Evolutionary conservation across 2,888 invertebrate genomes (phyloP).

Genomic region (Ophion obscuratus): DNA sequence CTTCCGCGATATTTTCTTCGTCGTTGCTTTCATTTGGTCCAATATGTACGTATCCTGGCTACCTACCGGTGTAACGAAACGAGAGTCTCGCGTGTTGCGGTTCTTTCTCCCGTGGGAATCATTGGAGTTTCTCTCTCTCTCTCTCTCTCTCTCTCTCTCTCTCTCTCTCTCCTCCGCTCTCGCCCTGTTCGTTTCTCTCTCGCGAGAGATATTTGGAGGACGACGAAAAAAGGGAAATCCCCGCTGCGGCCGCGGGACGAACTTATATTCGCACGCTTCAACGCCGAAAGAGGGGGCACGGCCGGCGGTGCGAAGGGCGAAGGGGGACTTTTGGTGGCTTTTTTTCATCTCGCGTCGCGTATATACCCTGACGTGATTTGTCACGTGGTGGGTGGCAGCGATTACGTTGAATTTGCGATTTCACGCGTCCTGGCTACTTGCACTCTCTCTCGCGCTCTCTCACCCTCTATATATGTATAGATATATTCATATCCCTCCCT

Average conservation of each 20-base stretch:
- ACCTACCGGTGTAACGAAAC: conserved; percentile 61
- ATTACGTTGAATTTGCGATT: conserved; percentile 83
- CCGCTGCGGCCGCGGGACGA: conserved; percentile 61
- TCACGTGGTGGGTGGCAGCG: conserved; percentile 83
- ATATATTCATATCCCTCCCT: not conserved
- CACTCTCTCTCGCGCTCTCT: conserved; percentile 47
- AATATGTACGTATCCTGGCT: conserved; percentile 41
- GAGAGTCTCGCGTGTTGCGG: conserved; percentile 58
- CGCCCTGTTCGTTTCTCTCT: conserved; percentile 5
- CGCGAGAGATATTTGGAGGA: conserved; percentile 30
- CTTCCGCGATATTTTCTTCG: conserved; percentile 50
- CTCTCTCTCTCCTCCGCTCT: conserved; percentile 23
- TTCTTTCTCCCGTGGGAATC: conserved; percentile 64
- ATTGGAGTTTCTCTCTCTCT: conserved; percentile 38
- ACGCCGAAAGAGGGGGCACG: not conserved
- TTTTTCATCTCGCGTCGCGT: conserved; percentile 70
- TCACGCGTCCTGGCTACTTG: conserved; percentile 75
- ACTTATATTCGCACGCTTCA: conserved; percentile 57
- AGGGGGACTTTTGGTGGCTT: conserved; percentile 67
- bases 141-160: conserved; percentile 33
- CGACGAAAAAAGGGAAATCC: conserved; percentile 60
- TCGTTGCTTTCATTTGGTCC: conserved; percentile 53
- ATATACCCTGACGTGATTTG: conserved; percentile 78
- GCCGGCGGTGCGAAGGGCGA: not conserved
- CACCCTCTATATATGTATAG: conserved; percentile 28